These are phyloP conservation scores for Notothenia coriiceps DNA, from an alignment of 2,113 vertebrate species.

Conservation along the genomic window DNA sequence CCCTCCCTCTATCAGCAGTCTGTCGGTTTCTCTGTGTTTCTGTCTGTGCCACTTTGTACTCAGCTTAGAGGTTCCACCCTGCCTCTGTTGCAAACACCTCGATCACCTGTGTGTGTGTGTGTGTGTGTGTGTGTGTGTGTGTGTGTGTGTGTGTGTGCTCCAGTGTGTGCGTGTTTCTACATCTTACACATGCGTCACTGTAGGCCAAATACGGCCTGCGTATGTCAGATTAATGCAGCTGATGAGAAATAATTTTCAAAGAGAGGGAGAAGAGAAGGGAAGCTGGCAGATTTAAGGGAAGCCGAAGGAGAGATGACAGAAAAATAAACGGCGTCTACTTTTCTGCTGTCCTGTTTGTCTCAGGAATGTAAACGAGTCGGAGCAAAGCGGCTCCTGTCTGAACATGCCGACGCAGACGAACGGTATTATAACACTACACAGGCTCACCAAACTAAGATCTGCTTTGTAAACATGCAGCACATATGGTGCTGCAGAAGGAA, in stretches of 20 bases:
- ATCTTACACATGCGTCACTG: slow-evolving; percentile 4
- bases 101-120: slow-evolving; percentile 23
- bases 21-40: slow-evolving; percentile 22
- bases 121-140: too few relatives aligned
- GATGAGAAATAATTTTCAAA: slow-evolving; percentile 13
- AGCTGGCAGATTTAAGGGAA: slow-evolving; percentile 20
- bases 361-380: slow-evolving; percentile 78
- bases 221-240: neutral
- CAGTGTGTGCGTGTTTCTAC: neutral
- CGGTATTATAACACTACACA: slow-evolving; percentile 59
- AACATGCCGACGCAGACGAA: slow-evolving; percentile 57
- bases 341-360: slow-evolving; percentile 65
- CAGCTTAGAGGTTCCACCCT: slow-evolving; percentile 17
- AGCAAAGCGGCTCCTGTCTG: slow-evolving; percentile 72
- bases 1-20: slow-evolving; percentile 55
- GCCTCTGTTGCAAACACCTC: slow-evolving; percentile 15
- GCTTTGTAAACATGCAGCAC: slow-evolving; percentile 57
- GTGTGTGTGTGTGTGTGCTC: too few relatives aligned
- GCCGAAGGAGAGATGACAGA: neutral
- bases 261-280: slow-evolving; percentile 6
- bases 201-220: neutral
- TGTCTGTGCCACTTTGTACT: slow-evolving; percentile 31
- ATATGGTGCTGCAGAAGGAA: slow-evolving; percentile 42
- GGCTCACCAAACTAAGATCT: slow-evolving; percentile 35
- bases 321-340: slow-evolving; percentile 33